These are phyloP conservation scores for Nymphalis urticae DNA, from an alignment of 2,888 invertebrate species.

Conservation along the genomic window DNA sequence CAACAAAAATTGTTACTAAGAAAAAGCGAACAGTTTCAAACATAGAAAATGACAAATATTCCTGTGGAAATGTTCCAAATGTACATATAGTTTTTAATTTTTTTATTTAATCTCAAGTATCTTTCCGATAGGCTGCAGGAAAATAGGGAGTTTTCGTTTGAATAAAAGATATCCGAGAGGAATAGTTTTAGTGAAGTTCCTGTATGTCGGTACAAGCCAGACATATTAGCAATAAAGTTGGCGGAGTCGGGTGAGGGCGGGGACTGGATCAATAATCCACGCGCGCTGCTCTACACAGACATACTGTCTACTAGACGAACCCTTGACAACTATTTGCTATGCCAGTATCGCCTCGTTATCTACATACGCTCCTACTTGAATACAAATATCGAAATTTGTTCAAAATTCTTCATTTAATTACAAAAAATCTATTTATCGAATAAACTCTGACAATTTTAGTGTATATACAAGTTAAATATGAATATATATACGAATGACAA, in stretches of 20 bases:
- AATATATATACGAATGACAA: too few relatives aligned
- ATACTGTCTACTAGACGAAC: slow-evolving; percentile 11
- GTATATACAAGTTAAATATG: too few relatives aligned
- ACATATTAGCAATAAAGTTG: slow-evolving; percentile 54
- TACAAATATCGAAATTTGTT: background rate
- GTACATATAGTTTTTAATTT: too few relatives aligned
- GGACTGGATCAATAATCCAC: slow-evolving; percentile 51
- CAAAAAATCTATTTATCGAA: background rate
- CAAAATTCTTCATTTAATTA: background rate
- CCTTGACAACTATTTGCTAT: background rate
- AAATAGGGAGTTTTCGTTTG: background rate
- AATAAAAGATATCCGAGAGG: background rate
- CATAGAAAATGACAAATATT: too few relatives aligned
- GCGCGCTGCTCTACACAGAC: slow-evolving; percentile 45
- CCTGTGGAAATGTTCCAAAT: too few relatives aligned
- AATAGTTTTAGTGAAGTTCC: slow-evolving; percentile 10
- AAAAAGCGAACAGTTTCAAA: too few relatives aligned
- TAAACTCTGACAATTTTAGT: background rate
- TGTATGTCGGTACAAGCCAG: slow-evolving; percentile 50
- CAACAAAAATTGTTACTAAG: too few relatives aligned
- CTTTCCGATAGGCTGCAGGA: background rate
- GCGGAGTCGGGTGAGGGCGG: slow-evolving; percentile 44
- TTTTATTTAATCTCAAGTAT: background rate
- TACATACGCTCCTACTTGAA: background rate
- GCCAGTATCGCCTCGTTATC: background rate